phyloP scores from a whole-genome alignment of 2,113 vertebrate genomes.

The Lanius collurio region DNA sequence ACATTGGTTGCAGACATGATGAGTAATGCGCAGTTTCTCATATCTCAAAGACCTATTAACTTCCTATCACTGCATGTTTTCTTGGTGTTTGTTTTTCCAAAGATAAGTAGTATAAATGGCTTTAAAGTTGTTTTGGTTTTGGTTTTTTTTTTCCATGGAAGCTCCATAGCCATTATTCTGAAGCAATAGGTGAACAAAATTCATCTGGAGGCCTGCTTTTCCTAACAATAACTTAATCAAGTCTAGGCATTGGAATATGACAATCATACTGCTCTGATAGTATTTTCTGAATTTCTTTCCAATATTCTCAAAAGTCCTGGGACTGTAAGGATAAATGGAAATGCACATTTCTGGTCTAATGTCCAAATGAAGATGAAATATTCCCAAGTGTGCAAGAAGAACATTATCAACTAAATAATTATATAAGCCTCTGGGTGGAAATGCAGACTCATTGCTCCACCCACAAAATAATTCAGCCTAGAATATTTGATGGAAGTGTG shows the following conservation, averaged over 20 bases:
- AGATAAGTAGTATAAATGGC: not conserved
- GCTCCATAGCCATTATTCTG: not conserved
- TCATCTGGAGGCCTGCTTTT: not conserved
- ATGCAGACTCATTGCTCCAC: not conserved
- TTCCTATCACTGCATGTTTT: not conserved
- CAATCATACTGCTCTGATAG: not conserved
- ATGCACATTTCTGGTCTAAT: not conserved
- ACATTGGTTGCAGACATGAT: not conserved
- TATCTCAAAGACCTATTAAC: not conserved
- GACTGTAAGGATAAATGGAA: not conserved
- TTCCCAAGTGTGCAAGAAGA: not conserved
- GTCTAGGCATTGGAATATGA: not conserved
- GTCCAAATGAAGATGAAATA: not conserved
- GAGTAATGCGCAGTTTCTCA: not conserved
- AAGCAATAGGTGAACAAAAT: not conserved
- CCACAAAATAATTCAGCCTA: not conserved
- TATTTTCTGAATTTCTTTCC: not conserved
- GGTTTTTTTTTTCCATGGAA: not conserved
- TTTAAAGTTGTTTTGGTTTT: not conserved
- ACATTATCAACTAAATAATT: not conserved
- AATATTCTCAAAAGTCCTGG: not conserved
- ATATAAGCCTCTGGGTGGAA: not conserved
- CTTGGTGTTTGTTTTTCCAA: rapidly evolving
- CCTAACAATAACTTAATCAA: not conserved
- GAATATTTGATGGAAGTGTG: not conserved